Conservation (phyloP, 2,888 invertebrate species). For the Habroteleia sp. region DNA sequence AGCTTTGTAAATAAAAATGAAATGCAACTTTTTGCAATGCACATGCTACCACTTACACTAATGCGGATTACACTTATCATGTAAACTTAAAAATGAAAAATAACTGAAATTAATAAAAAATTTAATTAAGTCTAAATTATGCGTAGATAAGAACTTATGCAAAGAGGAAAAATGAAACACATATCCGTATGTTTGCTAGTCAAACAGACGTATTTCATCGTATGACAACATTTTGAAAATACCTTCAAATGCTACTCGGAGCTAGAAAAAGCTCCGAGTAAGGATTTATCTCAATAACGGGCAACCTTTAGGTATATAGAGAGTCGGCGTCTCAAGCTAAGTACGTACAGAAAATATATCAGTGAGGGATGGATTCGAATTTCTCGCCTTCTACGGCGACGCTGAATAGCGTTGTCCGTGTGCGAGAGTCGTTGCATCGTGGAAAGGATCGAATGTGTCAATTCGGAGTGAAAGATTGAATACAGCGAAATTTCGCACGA, state of each 20-base stretch:
- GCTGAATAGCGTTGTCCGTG: conserved; percentile 67
- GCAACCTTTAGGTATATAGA: conserved; percentile 26
- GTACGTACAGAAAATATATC: conserved; percentile 58
- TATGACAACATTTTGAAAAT: conserved; percentile 54
- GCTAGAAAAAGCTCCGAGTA: conserved; percentile 35
- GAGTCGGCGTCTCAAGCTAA: conserved; percentile 33
- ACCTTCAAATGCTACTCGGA: conserved; percentile 33
- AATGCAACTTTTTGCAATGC: too few species aligned
- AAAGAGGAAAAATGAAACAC: conserved; percentile 12
- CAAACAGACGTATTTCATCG: conserved; percentile 22
- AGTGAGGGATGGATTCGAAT: conserved; percentile 44
- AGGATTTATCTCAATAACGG: conserved; percentile 59
- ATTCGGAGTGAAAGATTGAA: conserved; percentile 55
- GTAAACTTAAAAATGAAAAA: too few species aligned
- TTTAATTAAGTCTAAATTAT: too few species aligned
- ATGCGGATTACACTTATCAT: too few species aligned
- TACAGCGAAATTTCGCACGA: conserved; percentile 35
- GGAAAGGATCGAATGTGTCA: conserved; percentile 56
- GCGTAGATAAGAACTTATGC: too few species aligned
- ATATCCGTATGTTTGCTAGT: conserved; percentile 6
- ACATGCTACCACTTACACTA: too few species aligned
- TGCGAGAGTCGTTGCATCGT: conserved; percentile 65
- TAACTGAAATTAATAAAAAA: too few species aligned
- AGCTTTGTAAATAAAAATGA: too few species aligned
- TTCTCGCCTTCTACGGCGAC: conserved; percentile 52